These are phyloP conservation scores for Vollenhovia emeryi DNA, from an alignment of 1,140 invertebrate species.

Conservation along the genomic window DNA sequence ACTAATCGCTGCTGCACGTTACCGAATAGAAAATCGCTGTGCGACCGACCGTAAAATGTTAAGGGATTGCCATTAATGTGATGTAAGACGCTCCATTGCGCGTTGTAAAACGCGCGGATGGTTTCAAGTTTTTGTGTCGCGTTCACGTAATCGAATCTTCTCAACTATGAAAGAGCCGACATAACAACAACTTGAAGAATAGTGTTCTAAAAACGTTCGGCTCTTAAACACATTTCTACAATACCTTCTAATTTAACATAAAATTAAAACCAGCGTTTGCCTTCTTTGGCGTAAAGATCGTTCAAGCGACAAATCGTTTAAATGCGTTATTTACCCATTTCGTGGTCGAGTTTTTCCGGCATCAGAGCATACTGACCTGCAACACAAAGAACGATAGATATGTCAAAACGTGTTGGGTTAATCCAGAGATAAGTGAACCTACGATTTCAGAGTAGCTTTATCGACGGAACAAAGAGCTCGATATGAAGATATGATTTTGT, in stretches of 20 bases:
- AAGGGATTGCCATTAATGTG: constrained; percentile 51
- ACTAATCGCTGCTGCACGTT: constrained; percentile 18
- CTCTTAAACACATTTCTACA: background rate
- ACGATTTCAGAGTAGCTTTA: background rate
- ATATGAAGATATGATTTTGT: constrained; percentile 22
- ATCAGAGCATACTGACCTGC: constrained; percentile 33
- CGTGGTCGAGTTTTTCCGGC: background rate
- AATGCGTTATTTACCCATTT: constrained; percentile 33
- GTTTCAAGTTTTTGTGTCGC: constrained; percentile 11
- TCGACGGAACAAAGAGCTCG: background rate
- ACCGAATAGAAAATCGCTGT: constrained; percentile 44
- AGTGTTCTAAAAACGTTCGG: background rate
- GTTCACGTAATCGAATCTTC: constrained; percentile 12
- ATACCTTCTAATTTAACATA: background rate
- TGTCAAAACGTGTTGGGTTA: constrained; percentile 10
- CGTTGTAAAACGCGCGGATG: constrained; percentile 35
- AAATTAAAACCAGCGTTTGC: background rate
- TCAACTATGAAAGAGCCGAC: constrained; percentile 7
- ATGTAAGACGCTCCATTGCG: constrained; percentile 45
- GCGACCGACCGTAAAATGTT: constrained; percentile 35
- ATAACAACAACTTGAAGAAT: background rate
- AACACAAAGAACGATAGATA: constrained; percentile 23
- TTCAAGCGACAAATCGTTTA: background rate
- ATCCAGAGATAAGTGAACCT: constrained; percentile 2
- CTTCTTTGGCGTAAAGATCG: background rate